Evolutionary conservation across 2,888 invertebrate genomes (phyloP), one percentile per base, ranked within the genome.

Genomic region (Hofmannophila pseudospretella): DNA sequence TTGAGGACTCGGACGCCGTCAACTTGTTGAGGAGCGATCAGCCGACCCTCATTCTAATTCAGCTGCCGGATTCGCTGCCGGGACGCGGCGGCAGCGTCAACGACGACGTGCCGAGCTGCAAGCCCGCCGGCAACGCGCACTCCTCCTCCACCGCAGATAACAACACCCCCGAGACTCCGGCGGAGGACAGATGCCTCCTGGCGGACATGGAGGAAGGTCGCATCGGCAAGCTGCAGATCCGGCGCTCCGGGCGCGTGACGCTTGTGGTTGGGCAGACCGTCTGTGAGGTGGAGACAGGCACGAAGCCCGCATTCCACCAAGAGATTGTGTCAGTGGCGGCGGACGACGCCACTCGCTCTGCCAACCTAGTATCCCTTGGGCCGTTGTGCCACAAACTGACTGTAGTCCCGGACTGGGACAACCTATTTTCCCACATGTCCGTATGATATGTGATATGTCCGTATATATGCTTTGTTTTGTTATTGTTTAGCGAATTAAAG

Each of bases 341-440:
- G 4, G 89, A 90, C 52, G 76, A 81, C 0, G 59, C 74, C 2
- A 84, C 89, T 3, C 86, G 89, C 5, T 89, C 89, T 1, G 90
- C 90, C 8, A 80, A 73, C 52, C 75, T 90, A 50, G 78, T 89
- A 0, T 82, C 90, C 14, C 71, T 91, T 20, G 90, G 91, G 0
- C 59, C 80, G 0, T 64, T 90, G 19, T 80, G 86, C 43, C 89
- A 89, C 50, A 90, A 90, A 51, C 67, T 90, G 1, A 88, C 84
- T 42, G 70, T 89, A 3, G 82, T 88, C 0, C 90, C 90, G 0
- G 87, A 89, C 48, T 90, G 90, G 90, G 80, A 87, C 38, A 39
- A 61, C 2, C 57, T 87, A 66, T 80, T 88, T 38, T 51, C 51
- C 3, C 64, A 78, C 14, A 63, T 77, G 58, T 43, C 61, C 1